phyloP scores from a whole-genome alignment of 2,888 invertebrate genomes.

The Drosophila basisetae region DNA sequence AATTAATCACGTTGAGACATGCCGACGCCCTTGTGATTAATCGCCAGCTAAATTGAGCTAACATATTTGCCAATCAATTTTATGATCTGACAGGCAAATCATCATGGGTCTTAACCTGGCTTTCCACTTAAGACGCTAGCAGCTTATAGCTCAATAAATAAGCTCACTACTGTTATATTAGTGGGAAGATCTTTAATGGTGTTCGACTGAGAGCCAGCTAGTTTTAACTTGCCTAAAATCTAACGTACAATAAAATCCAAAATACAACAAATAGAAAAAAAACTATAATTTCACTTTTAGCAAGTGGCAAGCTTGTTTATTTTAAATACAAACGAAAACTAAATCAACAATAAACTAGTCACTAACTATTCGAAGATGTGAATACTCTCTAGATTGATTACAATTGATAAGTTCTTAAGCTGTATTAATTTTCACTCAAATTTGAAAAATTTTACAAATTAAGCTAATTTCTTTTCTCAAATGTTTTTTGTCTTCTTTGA shows the following conservation, averaged over 20 bases:
- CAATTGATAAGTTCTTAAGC: not conserved
- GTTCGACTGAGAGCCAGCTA: conserved; percentile 10
- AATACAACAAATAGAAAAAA: conserved; percentile 37
- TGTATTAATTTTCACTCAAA: not conserved
- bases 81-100: conserved; percentile 42
- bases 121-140: conserved; percentile 42
- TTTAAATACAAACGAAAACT: conserved; percentile 33
- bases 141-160: not conserved
- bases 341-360: conserved; percentile 44
- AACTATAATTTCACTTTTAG: conserved; percentile 78
- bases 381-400: conserved; percentile 21
- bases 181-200: not conserved
- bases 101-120: conserved; percentile 27
- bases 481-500: not conserved
- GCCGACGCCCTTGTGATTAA: conserved; percentile 66
- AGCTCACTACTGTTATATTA: conserved; percentile 3
- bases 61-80: conserved; percentile 54
- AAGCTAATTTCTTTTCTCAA: not conserved
- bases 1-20: conserved; percentile 66
- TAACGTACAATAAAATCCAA: not conserved
- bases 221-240: not conserved
- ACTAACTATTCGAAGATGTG: not conserved
- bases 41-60: conserved; percentile 59
- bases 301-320: conserved; percentile 56
- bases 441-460: not conserved